Evolutionary conservation across 2,113 vertebrate species (phyloP), one percentile per base, ranked within the genome.

Genomic region (Hippocampus guttulatus): DNA sequence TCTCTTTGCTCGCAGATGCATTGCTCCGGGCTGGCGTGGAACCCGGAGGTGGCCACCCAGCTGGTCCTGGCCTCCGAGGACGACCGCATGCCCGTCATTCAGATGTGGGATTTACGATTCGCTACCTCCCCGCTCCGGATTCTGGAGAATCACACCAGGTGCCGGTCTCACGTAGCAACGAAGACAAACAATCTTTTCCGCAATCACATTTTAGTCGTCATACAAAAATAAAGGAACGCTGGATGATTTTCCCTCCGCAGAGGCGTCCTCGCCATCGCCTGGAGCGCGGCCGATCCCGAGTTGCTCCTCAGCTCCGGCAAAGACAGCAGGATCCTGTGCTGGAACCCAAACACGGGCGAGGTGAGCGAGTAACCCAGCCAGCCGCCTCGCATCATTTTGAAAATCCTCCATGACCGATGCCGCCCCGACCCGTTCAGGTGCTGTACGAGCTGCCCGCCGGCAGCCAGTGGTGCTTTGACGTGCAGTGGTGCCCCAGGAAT

Each of bases 31-130:
- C 82, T 99, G 84, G 95, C 94, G 0, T 99, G 97, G 97, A 95
- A 99, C 85, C 97, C 97, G 1, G 96, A 98, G 40, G 88, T 99
- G 60, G 97, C 97, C 73, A 99, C 97, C 9, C 97, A 99, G 89
- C 92, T 99, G 92, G 93, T 96, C 16, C 69, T 99, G 79, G 91
- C 96, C 64, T 99, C 96, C 0, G 97, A 99, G 84, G 97, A 99
- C 0, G 97, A 99, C 84, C 91, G 95, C 25, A 87, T 97, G 85
- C 97, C 97, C 0, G 95, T 99, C 69, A 93, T 98, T 80, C 97
- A 99, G 87, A 94, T 99, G 93, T 99, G 97, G 97, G 97, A 99
- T 73, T 91, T 99, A 4, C 93, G 97, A 51, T 99, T 99, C 77
- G 96, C 97, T 20, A 94, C 97, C 52, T 98, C 96, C 0, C 96